Evolutionary conservation across 2,888 invertebrate species (phyloP), one percentile per base, ranked within the genome.

Genomic region (Ochropleura plecta): DNA sequence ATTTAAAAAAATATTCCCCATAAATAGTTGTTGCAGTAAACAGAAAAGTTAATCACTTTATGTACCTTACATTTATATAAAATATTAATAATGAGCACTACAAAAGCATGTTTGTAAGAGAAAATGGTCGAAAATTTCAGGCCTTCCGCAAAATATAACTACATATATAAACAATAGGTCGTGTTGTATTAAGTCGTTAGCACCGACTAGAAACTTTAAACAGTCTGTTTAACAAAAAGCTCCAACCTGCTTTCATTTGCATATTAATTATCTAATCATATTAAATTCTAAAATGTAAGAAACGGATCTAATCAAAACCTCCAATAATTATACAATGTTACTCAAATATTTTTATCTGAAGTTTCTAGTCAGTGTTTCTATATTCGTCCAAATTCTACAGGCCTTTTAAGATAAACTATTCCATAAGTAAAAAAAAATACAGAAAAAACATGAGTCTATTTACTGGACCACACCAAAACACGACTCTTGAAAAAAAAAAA

Each of bases 1-100:
- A 88, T 82, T 80, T 78, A 69, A 30, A 68, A 75, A 75, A 79
- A 79, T 68, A 78, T 82, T 69, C 55, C 67, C 68, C 74, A 74
- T 83, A 78, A 73, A 79, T 72, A 59, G 55, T 59, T 77, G 10
- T 62, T 73, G 46, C 4, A 59, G 68, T 62, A 63, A 71, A 62
- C 70, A 70, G n/a, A 78, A 73, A 76, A 73, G 10, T 59, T 49
- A 73, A 77, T 48, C 8, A 70, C 40, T 66, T 62, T 53, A 79
- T 64, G 63, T 68, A 69, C 62, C 59, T 60, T 78, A 73, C 66
- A 76, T 79, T 59, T 30, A 68, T 44, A 64, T 20, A 55, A 67
- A 75, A 72, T 53, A 59, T 62, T 51, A 76, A 63, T 66, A 73
- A 63, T 12, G 49, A 60, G 48, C 46, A 48, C 72, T 20, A 67